phyloP scores from a whole-genome alignment of 2,888 invertebrate species.

The Steinernema hermaphroditum region DNA sequence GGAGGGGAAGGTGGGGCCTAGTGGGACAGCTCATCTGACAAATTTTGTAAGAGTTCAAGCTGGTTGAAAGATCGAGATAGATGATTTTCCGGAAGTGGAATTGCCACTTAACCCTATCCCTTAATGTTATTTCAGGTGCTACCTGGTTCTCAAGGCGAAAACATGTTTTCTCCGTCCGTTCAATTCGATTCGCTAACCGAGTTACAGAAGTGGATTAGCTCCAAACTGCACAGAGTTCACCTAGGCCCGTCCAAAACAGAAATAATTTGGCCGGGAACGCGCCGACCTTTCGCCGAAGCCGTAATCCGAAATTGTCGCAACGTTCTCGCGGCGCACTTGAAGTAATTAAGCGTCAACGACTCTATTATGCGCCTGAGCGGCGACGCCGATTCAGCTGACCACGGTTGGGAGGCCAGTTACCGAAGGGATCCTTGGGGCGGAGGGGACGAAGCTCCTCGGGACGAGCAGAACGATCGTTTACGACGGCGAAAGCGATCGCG shows the following conservation, averaged over 20 bases:
- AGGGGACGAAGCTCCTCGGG: not conserved
- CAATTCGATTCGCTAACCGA: not conserved
- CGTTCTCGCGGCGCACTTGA: not conserved
- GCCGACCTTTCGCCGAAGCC: not conserved
- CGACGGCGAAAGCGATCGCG: constrained; percentile 19
- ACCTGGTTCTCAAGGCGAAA: not conserved
- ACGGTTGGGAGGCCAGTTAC: not conserved
- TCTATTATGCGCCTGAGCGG: not conserved
- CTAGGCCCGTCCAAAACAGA: not conserved
- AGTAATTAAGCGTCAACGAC: constrained; percentile 2
- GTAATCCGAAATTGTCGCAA: not conserved
- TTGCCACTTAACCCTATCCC: too few species aligned
- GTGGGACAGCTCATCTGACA: too few species aligned
- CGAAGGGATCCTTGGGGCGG: not conserved
- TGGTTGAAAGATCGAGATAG: too few species aligned
- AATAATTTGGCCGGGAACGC: not conserved
- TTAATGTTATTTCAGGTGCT: not conserved
- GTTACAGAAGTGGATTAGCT: not conserved
- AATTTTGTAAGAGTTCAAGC: too few species aligned
- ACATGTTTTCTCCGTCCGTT: constrained; percentile 10
- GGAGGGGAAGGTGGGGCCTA: too few species aligned
- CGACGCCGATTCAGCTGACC: too few species aligned
- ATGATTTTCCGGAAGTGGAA: too few species aligned
- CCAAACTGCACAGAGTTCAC: not conserved
- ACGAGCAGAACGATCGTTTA: constrained; percentile 10